phyloP scores from a whole-genome alignment of 1,140 invertebrate genomes.

The Leptoteleia sp. region DNA sequence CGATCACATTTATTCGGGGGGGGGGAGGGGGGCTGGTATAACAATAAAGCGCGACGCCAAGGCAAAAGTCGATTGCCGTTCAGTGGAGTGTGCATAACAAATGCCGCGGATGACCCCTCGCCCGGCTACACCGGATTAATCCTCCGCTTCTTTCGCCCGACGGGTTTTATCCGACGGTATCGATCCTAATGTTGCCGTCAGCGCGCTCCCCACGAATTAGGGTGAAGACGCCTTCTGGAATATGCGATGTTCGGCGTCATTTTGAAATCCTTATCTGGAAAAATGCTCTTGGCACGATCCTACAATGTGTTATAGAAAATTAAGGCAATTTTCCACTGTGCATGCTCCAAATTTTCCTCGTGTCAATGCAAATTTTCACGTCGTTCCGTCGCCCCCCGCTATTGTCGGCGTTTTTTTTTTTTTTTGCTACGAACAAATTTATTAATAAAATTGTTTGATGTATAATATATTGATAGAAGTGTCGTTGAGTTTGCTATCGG shows the following conservation, averaged over 20 bases:
- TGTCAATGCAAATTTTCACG: slow-evolving; percentile 27
- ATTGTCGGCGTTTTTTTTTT: too few relatives aligned
- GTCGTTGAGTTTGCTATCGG: too few relatives aligned
- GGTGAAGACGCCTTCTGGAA: slow-evolving; percentile 36
- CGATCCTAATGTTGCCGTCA: slow-evolving; percentile 35
- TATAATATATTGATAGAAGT: too few relatives aligned
- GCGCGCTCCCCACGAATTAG: slow-evolving; percentile 26
- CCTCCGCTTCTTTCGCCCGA: slow-evolving; percentile 39
- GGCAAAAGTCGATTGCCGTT: slow-evolving; percentile 48
- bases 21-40: too few relatives aligned
- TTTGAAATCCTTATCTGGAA: slow-evolving; percentile 47
- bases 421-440: too few relatives aligned
- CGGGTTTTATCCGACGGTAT: slow-evolving; percentile 40
- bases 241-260: slow-evolving; percentile 45
- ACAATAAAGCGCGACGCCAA: slow-evolving; percentile 37
- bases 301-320: slow-evolving; percentile 48
- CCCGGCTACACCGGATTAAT: slow-evolving; percentile 40
- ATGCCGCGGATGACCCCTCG: slow-evolving; percentile 53
- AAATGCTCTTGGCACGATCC: slow-evolving; percentile 44
- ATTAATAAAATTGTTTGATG: too few relatives aligned
- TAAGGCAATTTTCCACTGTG: slow-evolving; percentile 37
- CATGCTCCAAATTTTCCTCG: slow-evolving; percentile 27
- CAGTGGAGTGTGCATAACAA: slow-evolving; percentile 61
- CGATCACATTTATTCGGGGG: slow-evolving; percentile 30
- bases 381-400: slow-evolving; percentile 3